Percentiles rank a stretch among this genome's conserved stretches.
These are phyloP conservation scores for Schizopygopsis pylzovi DNA, from an alignment of 2,797 vertebrate species.

Conservation along the genomic window DNA sequence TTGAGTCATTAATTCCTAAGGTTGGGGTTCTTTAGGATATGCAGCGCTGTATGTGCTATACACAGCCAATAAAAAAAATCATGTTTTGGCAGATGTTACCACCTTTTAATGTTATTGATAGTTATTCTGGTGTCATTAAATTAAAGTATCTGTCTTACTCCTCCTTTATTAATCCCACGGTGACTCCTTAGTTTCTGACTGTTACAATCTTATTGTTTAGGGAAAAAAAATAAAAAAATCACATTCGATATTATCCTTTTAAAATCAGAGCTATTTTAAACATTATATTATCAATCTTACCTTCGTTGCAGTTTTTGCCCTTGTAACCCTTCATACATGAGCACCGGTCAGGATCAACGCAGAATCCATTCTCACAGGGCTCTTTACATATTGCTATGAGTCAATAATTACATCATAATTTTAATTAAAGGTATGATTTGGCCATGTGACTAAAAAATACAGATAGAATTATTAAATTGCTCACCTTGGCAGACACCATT, in stretches of 20 bases:
- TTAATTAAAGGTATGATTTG: not conserved
- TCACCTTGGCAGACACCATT: slow-evolving; percentile 72
- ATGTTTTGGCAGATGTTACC: not conserved
- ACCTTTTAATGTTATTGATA: not conserved
- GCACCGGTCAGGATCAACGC: slow-evolving; percentile 72
- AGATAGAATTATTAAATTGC: slow-evolving; percentile 51
- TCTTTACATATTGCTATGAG: slow-evolving; percentile 68
- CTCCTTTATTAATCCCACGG: not conserved
- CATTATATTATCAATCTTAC: slow-evolving; percentile 56
- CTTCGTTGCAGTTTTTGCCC: slow-evolving; percentile 73
- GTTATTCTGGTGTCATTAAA: not conserved
- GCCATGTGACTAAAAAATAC: not conserved
- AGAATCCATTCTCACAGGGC: slow-evolving; percentile 71
- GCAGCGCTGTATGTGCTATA: not conserved
- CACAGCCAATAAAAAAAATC: not conserved
- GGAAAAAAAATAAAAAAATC: too few species aligned
- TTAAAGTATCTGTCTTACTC: not conserved
- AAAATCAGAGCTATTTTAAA: not conserved
- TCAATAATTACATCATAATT: not conserved
- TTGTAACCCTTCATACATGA: slow-evolving; percentile 71
- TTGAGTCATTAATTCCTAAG: not conserved
- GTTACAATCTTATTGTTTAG: not conserved
- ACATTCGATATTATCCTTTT: not conserved
- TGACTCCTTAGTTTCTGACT: not conserved
- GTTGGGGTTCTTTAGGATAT: not conserved